Evolutionary conservation across 2,113 vertebrate genomes (phyloP), one percentile per base, ranked within the genome.

Genomic region (Seriola aureovittata): DNA sequence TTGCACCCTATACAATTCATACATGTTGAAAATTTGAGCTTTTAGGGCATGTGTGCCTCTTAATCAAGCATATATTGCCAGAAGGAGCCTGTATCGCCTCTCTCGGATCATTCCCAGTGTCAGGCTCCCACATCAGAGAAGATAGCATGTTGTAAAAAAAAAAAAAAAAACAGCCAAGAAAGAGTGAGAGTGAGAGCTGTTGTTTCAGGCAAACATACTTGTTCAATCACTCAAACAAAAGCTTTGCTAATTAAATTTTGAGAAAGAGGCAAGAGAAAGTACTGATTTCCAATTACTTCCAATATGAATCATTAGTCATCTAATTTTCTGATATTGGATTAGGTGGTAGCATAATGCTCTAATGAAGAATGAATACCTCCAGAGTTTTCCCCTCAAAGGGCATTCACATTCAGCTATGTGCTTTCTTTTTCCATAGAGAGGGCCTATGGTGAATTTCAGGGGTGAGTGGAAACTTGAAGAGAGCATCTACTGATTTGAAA

Each of bases 251-350:
- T 88, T 82, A 72, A 34, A 93, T 92, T 90, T 80, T 1, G n/a
- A 84, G 62, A 79, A 77, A 75, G 16, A 81, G 68, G 58, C 50
- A 65, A 29, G 32, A 69, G 48, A 87, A 89, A 87, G 50, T 81
- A 79, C 44, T 57, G 80, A 85, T 91, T 89, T 90, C 85, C 85
- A 87, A 90, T 91, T 91, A 87, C 75, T 59, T 85, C 50, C 71
- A 76, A 83, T 89, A 84, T 75, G 83, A 91, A 81, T 90, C 87
- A 90, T 92, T 90, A 84, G 74, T 82, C 75, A 80, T 88, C 81
- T 85, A 84, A 93, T 91, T 91, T 83, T 63, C 71, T 88, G 73
- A 85, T 91, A 91, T 87, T 90, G 79, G 80, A 92, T 93, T 90
- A 89, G 77, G 65, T 70, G 60, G 66, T 77, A 74, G 80, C 52